A percentile compares a stretch with the other conserved stretches of the same genome.
Conservation (phyloP, 2,888 invertebrate genomes). For the Cerastoderma edule region DNA sequence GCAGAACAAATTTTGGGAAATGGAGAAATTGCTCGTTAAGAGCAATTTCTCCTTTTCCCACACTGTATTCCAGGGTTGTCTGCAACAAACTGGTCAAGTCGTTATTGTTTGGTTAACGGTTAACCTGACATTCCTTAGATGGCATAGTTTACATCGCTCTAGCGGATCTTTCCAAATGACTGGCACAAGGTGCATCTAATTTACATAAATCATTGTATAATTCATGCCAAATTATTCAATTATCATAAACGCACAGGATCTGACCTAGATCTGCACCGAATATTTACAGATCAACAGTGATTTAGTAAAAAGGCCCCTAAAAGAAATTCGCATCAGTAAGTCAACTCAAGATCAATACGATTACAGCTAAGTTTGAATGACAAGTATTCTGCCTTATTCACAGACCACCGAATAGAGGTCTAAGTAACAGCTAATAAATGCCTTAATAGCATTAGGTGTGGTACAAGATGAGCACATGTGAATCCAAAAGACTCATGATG, state of each 20-base stretch:
- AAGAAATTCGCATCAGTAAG: no score
- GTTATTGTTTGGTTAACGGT: background rate
- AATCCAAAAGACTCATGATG: no score
- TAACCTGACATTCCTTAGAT: background rate
- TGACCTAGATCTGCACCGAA: constrained; percentile 18
- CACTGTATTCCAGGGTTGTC: background rate
- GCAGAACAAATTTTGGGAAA: background rate
- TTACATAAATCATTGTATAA: constrained; percentile 17
- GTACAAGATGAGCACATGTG: no score
- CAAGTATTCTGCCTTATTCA: no score
- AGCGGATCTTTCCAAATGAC: background rate
- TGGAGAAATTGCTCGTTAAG: background rate
- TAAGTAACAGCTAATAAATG: no score
- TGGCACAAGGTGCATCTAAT: constrained; percentile 22
- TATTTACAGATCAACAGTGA: background rate
- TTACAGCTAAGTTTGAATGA: no score
- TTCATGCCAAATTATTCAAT: constrained; percentile 25
- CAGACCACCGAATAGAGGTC: no score
- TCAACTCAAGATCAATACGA: no score
- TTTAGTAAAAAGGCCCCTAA: no score
- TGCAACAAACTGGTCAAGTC: no score
- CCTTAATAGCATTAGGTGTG: no score
- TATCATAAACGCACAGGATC: constrained; percentile 4
- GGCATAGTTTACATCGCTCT: constrained; percentile 12
- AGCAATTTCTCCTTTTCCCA: constrained; percentile 1